Evolutionary conservation across 2,797 vertebrate genomes (phyloP), one percentile per base, ranked within the genome.

Genomic region (Anableps anableps): DNA sequence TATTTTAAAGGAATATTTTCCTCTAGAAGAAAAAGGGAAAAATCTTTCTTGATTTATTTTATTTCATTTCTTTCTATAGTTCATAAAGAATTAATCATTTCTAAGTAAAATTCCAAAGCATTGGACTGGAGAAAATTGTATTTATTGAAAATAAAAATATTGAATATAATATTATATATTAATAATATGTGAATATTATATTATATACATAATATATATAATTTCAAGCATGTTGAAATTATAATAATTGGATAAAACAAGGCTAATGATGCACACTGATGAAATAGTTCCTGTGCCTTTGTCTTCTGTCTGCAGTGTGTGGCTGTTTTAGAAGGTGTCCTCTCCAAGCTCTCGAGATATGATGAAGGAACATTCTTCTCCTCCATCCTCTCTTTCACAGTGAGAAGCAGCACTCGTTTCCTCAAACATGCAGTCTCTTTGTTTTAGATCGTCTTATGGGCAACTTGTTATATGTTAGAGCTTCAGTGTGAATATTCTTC

Each of bases 281-380:
- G 16, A 50, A 50, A 21, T 5, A 1, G 48, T 72, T 72, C 68
- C 17, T 19, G 2, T 80, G 48, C 72, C 19, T 75, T 41, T 11
- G 21, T 17, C 51, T 51, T 47, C 17, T 50, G 31, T 81, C 38
- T 71, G 7, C 90, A 99, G 98, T 96, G 98, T 92, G 93, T 96
- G 81, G 95, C 96, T 36, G 97, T 99, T 86, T 91, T 99, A 86
- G 98, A 99, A 87, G 92, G 96, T 26, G 96, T 99, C 74, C 94
- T 99, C 80, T 97, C 97, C 86, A 99, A 99, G 84, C 94, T 99
- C 80, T 98, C 98, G 5, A 94, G 98, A 93, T 99, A 99, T 0
- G 98, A 99, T 79, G 97, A 99, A 96, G 98, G 98, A 80, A 98
- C 98, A 3, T 97, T 99, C 94, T 98, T 99, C 91, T 99, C 98